Base-by-base conservation (phyloP, 2,113 vertebrate species). In the Nettapus auritus region DNA sequence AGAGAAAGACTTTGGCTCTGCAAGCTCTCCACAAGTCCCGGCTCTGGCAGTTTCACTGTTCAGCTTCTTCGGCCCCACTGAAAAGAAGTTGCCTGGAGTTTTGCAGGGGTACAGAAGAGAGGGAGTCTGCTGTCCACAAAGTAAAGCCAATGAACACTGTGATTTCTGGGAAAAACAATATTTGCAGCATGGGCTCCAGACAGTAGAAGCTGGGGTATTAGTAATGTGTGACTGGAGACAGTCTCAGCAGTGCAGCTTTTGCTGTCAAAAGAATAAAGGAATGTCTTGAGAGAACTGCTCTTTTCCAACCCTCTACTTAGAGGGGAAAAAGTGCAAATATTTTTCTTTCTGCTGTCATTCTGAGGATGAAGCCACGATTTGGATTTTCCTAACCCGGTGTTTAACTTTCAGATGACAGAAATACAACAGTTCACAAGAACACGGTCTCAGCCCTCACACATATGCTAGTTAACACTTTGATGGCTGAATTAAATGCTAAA, bases 341-440 rank as follows among this genome's bases (percentile, higher is more conserved):
- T 97, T 87, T 92, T 88, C 88, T 84, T 92, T 84, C 69, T 95
- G 53, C 70, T 94, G 84, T 87, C 77, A 75, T 84, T 94, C 76
- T 68, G 66, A 93, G 48, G 57, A 82, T 82, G 83, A 90, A 93
- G 62, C 83, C 57, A 87, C 91, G 77, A 90, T 90, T 96, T 94
- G 66, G 81, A 85, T 53, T 93, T 94, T 69, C 31, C 50, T 91
- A 93, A 79, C 59, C 40, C 60, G 62, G 18, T 91, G 93, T 93
- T 97, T 94, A 94, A 85, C 62, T 94, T 86, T 92, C 74, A 95
- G 48, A 84, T 89, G 91, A 91, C 84, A 93, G 83, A 92, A 95
- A 86, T 81, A 86, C 52, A 86, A 25, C 63, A 34, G 55, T 33
- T 83, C 36, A 63, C n/a, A 68, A 77, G 69, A 81, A 64, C 20